Base-by-base conservation (phyloP, 2,113 vertebrate genomes). In the Microtus oregoni region DNA sequence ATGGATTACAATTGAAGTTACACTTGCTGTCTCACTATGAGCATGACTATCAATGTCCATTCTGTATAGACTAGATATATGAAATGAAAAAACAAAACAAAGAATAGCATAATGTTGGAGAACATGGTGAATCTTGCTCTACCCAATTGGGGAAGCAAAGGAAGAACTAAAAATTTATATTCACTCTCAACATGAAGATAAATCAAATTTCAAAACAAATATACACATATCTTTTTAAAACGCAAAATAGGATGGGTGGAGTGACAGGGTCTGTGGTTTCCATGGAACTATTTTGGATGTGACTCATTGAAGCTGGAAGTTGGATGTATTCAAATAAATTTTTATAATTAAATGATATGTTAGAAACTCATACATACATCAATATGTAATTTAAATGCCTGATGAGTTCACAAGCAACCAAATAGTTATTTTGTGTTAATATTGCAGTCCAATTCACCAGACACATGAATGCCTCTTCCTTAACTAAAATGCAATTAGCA, bases 321-420 rank as follows among this genome's bases (percentile, higher is more conserved):
- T 72, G 87, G 10, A 28, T 78, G 47, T 79, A 73, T 52, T 68
- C 41, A 83, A 86, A 58, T 44, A 87, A 72, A 76, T 82, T 83
- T 93, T 7, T 20, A 19, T 47, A 94, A 76, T 89, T 91, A 78
- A 86, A 65, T 32, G 20, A 61, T 93, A 86, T 79, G 41, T n/a
- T 85, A 73, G 12, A 35, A 86, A 92, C 86, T 73, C n/a, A 82
- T 41, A 78, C n/a, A 82, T 41, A 78, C 22, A 92, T 94, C 85
- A 94, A 89, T 95, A 90, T 83, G 72, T 47, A 90, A 85, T 97
- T 95, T 94, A 94, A 96, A 96, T 94, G 41, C 50, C 61, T 89
- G 79, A 92, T 73, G 79, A 90, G 32, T 88, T 97, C 85, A 90
- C 44, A 63, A 52, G 32, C 11, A 86, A 44, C 65, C 15, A 85